Conservation (phyloP, 1,140 invertebrate species). For the Platyscapa corneri region DNA sequence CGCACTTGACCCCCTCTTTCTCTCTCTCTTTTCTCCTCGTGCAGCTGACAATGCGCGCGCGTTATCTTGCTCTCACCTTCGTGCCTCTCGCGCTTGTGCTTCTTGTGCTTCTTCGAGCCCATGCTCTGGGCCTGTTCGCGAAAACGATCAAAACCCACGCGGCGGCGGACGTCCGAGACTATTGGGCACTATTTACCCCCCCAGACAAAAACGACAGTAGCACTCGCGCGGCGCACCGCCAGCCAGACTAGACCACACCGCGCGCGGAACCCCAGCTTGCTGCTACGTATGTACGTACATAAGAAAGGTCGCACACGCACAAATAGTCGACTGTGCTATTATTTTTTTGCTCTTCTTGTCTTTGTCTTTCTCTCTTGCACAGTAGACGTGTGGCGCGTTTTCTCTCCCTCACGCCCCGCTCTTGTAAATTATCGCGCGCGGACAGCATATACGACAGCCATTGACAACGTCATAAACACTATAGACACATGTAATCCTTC, state of each 20-base stretch:
- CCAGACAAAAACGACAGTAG: not conserved
- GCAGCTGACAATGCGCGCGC: not conserved
- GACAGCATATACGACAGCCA: slow-evolving; percentile 11
- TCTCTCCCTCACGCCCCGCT: not conserved
- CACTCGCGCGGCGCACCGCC: not conserved
- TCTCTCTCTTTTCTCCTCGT: not conserved
- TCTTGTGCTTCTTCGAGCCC: slow-evolving; percentile 83
- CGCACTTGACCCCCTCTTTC: not conserved
- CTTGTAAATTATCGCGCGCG: slow-evolving; percentile 21
- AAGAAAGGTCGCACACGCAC: not conserved
- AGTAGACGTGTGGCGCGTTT: not conserved
- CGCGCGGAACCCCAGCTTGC: not conserved
- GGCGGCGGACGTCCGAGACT: not conserved
- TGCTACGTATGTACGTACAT: slow-evolving; percentile 1
- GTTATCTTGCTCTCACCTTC: slow-evolving; percentile 74
- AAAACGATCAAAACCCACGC: not conserved
- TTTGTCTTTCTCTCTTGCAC: not conserved
- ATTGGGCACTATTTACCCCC: not conserved
- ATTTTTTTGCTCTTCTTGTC: not conserved
- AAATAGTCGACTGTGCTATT: not conserved
- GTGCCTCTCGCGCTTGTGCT: slow-evolving; percentile 81
- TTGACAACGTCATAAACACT: slow-evolving; percentile 43
- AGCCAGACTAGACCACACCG: not conserved
- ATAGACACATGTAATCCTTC: not conserved
- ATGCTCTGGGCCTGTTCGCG: slow-evolving; percentile 43